These are phyloP conservation scores for Oncorhynchus gorbuscha DNA, from an alignment of 2,113 vertebrate genomes.

Conservation along the genomic window DNA sequence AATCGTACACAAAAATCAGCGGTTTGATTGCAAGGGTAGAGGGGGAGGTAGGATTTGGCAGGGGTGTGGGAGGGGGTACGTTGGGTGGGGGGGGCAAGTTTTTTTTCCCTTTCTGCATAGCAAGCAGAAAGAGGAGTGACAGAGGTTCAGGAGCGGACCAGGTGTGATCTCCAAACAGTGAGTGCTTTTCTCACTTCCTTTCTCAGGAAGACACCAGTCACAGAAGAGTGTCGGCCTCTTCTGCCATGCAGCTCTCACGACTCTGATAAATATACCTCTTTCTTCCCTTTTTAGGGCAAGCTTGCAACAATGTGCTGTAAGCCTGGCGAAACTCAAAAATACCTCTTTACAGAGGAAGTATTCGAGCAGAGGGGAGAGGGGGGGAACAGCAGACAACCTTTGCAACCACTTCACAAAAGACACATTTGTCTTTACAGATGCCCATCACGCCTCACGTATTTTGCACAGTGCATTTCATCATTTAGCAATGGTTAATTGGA, in stretches of 20 bases:
- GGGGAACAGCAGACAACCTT: constrained; percentile 78
- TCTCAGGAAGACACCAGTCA: constrained; percentile 10
- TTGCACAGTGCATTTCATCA: constrained; percentile 84
- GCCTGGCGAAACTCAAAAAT: constrained; percentile 79
- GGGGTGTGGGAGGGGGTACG: constrained; percentile 47
- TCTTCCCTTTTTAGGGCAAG: constrained; percentile 84
- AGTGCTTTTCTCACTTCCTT: constrained; percentile 35
- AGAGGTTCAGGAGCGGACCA: constrained; percentile 58
- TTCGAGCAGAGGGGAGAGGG: constrained; percentile 37
- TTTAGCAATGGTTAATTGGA: constrained; percentile 90
- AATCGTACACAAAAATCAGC: constrained; percentile 90
- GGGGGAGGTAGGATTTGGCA: constrained; percentile 20
- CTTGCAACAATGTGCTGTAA: constrained; percentile 77
- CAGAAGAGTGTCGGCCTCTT: constrained; percentile 48
- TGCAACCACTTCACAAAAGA: constrained; percentile 88
- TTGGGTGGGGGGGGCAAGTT: constrained; percentile 15
- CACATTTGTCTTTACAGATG: constrained; percentile 88
- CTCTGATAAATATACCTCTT: constrained; percentile 80
- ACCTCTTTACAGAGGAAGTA: constrained; percentile 77
- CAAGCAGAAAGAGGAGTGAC: constrained; percentile 4
- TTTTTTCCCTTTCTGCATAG: no score
- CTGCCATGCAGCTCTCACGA: constrained; percentile 68
- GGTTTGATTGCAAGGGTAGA: constrained; percentile 67
- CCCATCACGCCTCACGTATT: constrained; percentile 82
- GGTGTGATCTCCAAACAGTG: constrained; percentile 45